Evolutionary conservation across 1,140 invertebrate species (phyloP).

Genomic region (Rhyacophila brunnea): DNA sequence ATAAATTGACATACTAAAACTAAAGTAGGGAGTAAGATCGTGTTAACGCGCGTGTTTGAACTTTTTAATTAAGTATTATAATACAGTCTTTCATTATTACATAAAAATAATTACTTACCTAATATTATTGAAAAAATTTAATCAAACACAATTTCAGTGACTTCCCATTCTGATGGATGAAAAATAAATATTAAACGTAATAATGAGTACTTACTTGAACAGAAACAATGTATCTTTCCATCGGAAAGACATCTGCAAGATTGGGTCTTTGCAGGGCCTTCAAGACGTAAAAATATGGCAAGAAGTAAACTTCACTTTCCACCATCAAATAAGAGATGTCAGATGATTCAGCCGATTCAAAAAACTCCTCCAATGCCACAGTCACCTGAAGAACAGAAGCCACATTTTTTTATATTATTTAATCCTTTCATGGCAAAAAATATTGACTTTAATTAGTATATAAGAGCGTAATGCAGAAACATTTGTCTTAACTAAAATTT

Average conservation of each 20-base stretch:
- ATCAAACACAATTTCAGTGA: neutral
- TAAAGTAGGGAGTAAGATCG: no score
- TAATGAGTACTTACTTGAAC: conserved; percentile 44
- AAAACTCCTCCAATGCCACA: neutral
- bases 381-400: neutral
- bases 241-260: conserved; percentile 56
- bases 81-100: neutral
- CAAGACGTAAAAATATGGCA: conserved; percentile 65
- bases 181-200: conserved; percentile 4
- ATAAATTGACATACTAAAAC: no score
- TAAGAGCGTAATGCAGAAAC: no score
- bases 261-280: conserved; percentile 58
- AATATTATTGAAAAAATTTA: neutral
- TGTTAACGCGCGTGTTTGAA: no score
- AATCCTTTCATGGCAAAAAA: no score
- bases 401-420: neutral
- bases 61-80: neutral
- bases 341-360: neutral
- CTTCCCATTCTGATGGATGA: neutral
- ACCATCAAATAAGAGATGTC: conserved; percentile 57
- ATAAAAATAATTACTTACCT: neutral
- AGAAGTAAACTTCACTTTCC: conserved; percentile 67
- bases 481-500: no score
- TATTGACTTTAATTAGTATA: no score
- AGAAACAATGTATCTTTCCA: conserved; percentile 63